Conservation (phyloP, 2,113 vertebrate species). For the Cololabis saira region DNA sequence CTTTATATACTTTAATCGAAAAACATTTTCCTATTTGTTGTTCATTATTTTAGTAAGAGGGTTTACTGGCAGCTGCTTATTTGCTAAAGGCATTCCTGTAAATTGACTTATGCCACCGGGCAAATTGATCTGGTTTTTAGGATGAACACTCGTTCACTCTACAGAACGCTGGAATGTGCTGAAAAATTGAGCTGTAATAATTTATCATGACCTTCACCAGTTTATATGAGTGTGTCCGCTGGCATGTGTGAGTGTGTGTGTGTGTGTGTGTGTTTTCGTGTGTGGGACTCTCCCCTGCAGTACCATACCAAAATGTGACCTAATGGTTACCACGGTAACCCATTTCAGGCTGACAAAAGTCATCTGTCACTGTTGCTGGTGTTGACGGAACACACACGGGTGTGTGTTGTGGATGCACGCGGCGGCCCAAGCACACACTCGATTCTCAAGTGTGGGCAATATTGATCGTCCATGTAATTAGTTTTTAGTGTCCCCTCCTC, state of each 20-base stretch:
- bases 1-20: no score
- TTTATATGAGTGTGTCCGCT: conserved; percentile 40
- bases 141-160: background rate
- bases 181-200: conserved; percentile 27
- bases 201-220: conserved; percentile 51
- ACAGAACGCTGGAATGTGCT: conserved; percentile 11
- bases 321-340: conserved; percentile 73
- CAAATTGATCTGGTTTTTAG: background rate
- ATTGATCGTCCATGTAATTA: conserved; percentile 81
- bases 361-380: conserved; percentile 70
- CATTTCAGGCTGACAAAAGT: conserved; percentile 74
- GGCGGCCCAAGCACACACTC: conserved; percentile 26
- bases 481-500: conserved; percentile 77
- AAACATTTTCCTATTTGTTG: no score
- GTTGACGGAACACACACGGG: conserved; percentile 59
- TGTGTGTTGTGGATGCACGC: conserved; percentile 30
- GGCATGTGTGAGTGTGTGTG: conserved; percentile 16
- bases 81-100: background rate
- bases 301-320: conserved; percentile 61
- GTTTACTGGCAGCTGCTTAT: no score
- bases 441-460: conserved; percentile 70
- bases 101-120: background rate
- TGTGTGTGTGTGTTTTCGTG: conserved; percentile 19
- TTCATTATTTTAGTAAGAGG: no score
- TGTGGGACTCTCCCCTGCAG: conserved; percentile 33